These are phyloP conservation scores for Subanguina moxae DNA, from an alignment of 1,140 invertebrate genomes.

Conservation along the genomic window DNA sequence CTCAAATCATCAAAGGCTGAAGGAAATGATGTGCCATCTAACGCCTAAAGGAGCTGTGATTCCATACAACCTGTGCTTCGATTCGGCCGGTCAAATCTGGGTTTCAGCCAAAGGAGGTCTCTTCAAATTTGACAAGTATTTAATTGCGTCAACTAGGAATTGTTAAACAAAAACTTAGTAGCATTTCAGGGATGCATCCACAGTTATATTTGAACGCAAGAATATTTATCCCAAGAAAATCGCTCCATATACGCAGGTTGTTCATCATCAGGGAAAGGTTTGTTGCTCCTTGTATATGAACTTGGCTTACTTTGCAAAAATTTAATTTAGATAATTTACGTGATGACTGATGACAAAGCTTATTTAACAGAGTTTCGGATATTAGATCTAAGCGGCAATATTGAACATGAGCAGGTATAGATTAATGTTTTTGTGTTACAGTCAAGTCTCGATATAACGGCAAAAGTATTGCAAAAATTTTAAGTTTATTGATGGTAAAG, in stretches of 20 bases:
- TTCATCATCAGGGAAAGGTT: constrained; percentile 47
- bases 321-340: constrained; percentile 51
- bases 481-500: constrained; percentile 52
- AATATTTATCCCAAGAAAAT: constrained; percentile 58
- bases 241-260: constrained; percentile 52
- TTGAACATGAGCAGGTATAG: constrained; percentile 48
- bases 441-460: too few relatives aligned
- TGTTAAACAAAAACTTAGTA: too few relatives aligned
- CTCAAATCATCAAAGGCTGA: constrained; percentile 52
- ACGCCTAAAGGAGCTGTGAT: constrained; percentile 52
- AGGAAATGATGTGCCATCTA: constrained; percentile 52
- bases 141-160: too few relatives aligned
- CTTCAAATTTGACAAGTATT: constrained; percentile 44
- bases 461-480: too few relatives aligned
- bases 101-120: constrained; percentile 57
- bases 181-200: constrained; percentile 1
- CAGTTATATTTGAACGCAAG: constrained; percentile 47
- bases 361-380: constrained; percentile 45
- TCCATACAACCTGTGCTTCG: constrained; percentile 52
- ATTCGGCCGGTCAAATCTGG: constrained; percentile 44
- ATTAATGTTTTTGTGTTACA: too few relatives aligned
- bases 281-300: not conserved
- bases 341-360: constrained; percentile 40
- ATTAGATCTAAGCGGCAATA: constrained; percentile 44
- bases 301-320: not conserved